phyloP scores from a whole-genome alignment of 2,113 vertebrate genomes.

The Phycodurus eques region DNA sequence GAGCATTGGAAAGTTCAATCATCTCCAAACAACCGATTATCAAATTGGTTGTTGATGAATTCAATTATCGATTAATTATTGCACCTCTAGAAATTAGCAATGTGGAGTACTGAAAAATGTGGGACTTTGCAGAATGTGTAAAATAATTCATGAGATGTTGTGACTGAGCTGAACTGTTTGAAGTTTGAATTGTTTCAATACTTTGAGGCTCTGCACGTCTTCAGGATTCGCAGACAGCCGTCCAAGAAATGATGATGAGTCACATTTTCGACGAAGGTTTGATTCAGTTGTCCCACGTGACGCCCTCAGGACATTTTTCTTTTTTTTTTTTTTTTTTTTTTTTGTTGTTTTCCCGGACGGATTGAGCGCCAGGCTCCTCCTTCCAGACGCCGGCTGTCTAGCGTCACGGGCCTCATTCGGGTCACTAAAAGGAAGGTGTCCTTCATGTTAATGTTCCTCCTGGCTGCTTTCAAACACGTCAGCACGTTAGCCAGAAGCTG shows the following conservation, averaged over 20 bases:
- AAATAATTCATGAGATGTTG: too few relatives aligned
- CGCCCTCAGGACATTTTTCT: neutral
- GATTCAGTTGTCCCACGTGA: neutral
- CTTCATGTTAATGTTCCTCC: neutral
- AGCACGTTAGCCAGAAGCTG: neutral
- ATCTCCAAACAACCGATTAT: neutral
- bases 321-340: neutral
- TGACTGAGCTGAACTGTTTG: too few relatives aligned
- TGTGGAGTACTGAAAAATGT: too few relatives aligned
- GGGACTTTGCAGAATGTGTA: too few relatives aligned
- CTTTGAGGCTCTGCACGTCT: neutral
- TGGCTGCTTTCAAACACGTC: neutral
- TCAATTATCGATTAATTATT: neutral
- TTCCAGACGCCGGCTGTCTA: neutral
- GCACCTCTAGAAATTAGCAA: too few relatives aligned
- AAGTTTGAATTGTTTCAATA: too few relatives aligned
- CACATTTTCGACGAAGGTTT: neutral
- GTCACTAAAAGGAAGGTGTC: neutral
- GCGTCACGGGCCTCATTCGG: neutral
- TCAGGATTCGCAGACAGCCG: neutral
- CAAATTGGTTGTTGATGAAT: neutral
- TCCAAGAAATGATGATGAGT: neutral
- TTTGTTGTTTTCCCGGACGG: neutral
- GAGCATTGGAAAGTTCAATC: too few relatives aligned
- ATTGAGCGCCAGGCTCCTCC: neutral